phyloP scores from a whole-genome alignment of 1,140 invertebrate genomes.

The Zaprionus camerounensis region DNA sequence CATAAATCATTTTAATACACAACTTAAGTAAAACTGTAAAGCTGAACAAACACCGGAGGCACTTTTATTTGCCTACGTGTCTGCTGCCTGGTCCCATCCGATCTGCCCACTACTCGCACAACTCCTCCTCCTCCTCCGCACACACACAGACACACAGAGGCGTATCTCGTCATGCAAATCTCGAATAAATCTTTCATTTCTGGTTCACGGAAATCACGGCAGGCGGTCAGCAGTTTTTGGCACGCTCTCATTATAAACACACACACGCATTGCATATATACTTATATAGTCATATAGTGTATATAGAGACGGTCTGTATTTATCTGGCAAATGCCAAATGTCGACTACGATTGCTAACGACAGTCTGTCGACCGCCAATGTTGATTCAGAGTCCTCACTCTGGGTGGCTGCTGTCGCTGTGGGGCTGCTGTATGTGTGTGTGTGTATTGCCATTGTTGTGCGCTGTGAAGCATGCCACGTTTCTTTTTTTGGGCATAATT shows the following conservation, averaged over 20 bases:
- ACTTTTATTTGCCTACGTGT: constrained; percentile 79
- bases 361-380: constrained; percentile 27
- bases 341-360: not conserved
- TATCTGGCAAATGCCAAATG: constrained; percentile 50
- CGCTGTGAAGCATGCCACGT: constrained; percentile 29
- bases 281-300: constrained; percentile 1
- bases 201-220: constrained; percentile 74
- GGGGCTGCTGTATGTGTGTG: not conserved
- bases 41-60: constrained; percentile 59
- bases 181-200: constrained; percentile 77
- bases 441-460: constrained; percentile 29
- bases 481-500: constrained; percentile 55
- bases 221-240: constrained; percentile 28
- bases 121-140: not conserved
- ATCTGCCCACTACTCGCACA: constrained; percentile 35
- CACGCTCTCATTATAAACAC: constrained; percentile 19
- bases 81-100: constrained; percentile 38
- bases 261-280: constrained; percentile 8
- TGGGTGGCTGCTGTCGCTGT: not conserved
- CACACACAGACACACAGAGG: not conserved
- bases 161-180: constrained; percentile 76
- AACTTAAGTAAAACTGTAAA: constrained; percentile 49
- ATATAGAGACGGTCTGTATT: constrained; percentile 1
- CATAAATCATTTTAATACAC: constrained; percentile 77
- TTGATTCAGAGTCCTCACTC: constrained; percentile 19